These are phyloP conservation scores for Gasteruption jaculator DNA, from an alignment of 2,888 invertebrate genomes.

Conservation along the genomic window DNA sequence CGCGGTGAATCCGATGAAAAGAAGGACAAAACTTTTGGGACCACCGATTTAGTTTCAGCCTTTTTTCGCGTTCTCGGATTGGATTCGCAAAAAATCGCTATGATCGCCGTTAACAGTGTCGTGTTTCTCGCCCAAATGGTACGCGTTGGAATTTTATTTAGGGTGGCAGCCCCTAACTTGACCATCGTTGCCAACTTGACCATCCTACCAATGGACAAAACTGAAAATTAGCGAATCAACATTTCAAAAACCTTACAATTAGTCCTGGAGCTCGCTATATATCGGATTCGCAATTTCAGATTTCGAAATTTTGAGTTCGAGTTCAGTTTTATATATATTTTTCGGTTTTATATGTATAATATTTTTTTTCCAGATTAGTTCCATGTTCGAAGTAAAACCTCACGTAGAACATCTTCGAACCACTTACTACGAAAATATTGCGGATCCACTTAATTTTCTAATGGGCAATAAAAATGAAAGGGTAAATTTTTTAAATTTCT, in stretches of 20 bases:
- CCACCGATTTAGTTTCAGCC: conserved; percentile 49
- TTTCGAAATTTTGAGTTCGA: too few species aligned
- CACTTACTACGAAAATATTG: conserved; percentile 13
- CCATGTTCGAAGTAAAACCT: conserved; percentile 54
- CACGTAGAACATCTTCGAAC: conserved; percentile 38
- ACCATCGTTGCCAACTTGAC: too few species aligned
- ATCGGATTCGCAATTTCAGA: too few species aligned
- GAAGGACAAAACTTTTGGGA: conserved; percentile 21
- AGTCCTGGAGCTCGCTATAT: too few species aligned
- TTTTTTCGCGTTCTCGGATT: conserved; percentile 71
- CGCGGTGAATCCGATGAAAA: conserved; percentile 32
- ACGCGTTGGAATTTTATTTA: too few species aligned
- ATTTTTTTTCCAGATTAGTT: conserved; percentile 56
- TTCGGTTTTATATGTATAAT: conserved; percentile 1
- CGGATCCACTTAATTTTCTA: conserved; percentile 60
- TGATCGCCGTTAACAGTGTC: conserved; percentile 77
- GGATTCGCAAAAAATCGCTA: conserved; percentile 72
- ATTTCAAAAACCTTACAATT: too few species aligned
- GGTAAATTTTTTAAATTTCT: conserved; percentile 41
- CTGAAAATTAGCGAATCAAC: too few species aligned
- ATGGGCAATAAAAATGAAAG: conserved; percentile 59
- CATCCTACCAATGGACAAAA: too few species aligned
- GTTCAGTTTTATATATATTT: too few species aligned
- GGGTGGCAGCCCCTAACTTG: too few species aligned
- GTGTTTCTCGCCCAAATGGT: conserved; percentile 83